Evolutionary conservation across 2,797 vertebrate species (phyloP), one percentile per base, ranked within the genome.

Genomic region (Megalops cyprinoides): DNA sequence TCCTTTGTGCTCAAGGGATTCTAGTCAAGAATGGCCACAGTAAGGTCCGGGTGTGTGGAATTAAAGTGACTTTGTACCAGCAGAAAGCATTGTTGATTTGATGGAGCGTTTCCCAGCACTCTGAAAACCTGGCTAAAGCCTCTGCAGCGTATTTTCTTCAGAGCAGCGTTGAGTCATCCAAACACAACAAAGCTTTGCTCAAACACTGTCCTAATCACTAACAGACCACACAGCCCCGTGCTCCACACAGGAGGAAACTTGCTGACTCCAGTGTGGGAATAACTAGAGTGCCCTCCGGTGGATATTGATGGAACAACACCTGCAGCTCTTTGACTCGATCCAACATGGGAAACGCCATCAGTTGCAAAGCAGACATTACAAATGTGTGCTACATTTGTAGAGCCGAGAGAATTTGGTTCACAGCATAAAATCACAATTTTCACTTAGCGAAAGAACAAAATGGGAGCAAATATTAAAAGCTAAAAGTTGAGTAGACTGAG

Each of bases 281-380:
- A 86, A 62, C 91, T 91, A 90, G 87, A 94, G 89, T 94, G 92
- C 94, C 92, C 92, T 93, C 94, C 94, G 88, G 89, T 93, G 94
- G 89, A 71, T 10, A 84, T 48, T 85, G 0, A 73, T 18, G 77
- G 77, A 71, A 71, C 39, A 44, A 14, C 58, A 62, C 58, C 34
- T 10, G 34, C 28, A 62, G 28, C 25, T 18, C 25, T 4, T 67
- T 34, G 14, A 69, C 18, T 44, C 67, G 44, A n/a, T n/a, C n/a
- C n/a, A 71, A 23, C 67, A 42, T 37, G 44, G 4, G 7, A 44
- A 15, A 44, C 18, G 31, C 37, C 28, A 14, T 9, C 14, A 44
- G 67, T 44, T 23, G 39, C 37, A 71, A 71, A 42, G 20, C 2
- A 14, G 15, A 71, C 12, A 28, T 37, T 14, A 15, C 34, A 65